Evolutionary conservation across 2,797 vertebrate genomes (phyloP), one percentile per base, ranked within the genome.

Genomic region (Intellagama lesueurii): DNA sequence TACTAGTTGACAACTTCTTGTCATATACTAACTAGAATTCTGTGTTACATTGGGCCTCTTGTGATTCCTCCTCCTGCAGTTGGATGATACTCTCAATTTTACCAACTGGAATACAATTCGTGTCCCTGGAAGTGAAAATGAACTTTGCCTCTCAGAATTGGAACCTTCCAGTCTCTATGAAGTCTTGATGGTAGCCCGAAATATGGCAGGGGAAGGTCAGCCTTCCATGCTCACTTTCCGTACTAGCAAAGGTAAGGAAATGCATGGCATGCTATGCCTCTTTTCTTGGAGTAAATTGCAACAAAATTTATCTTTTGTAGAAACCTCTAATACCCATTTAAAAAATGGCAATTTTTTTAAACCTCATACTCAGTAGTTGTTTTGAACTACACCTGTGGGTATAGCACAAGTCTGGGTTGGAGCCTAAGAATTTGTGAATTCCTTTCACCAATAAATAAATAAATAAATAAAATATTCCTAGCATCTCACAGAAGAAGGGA

Each of bases 201-300:
- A 97, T 0, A 91, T 97, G 0, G 98, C 97, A 0, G 99, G 99
- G 0, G 98, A 99, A 80, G 99, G 99, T 0, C 99, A 99, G 90
- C 98, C 98, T 0, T 99, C 99, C 91, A 99, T 99, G 99, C 98
- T 99, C 84, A 99, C 99, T 0, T 99, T 99, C 93, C 98, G 99
- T 88, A 99, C 99, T 1, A 98, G 98, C 96, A 99, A 98, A 95
- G 99, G 99, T 99, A 82, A 95, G 97, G 35, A 60, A 9, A 40
- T 40, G 12, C 60, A 70, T 78, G 11, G 28, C 60, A 32, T 44
- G 35, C 75, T 69, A 1, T 9, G 17, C 11, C 3, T 69, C 47
- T 44, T 40, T 47, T 40, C 28, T n/a, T 35, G 11, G 49, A 52
- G 56, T 76, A 73, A 60, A 17, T 81, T 77, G 52, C 64, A 77